Base-by-base conservation (phyloP, 2,888 invertebrate species). In the Diloba caeruleocephala region DNA sequence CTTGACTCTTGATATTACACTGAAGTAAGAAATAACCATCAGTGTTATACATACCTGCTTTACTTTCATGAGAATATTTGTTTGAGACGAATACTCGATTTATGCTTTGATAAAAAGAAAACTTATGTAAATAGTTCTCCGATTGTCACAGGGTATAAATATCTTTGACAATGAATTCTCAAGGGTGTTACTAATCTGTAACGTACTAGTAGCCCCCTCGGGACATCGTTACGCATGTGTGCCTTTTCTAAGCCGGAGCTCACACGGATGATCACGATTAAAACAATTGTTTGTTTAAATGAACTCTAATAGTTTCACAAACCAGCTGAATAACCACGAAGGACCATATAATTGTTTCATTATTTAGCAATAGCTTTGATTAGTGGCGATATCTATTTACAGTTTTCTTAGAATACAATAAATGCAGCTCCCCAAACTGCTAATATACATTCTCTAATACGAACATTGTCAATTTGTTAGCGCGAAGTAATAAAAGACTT, bases 401-500 rank as follows among this genome's bases (percentile, higher is more conserved):
- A 42, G 8, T 39, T 51, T 39, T 9, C 12, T 52, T 31, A 51
- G 44, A 53, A 38, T 9, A 17, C 26, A 42, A 43, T 53, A 55
- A 48, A 8, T 31, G 39, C 17, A 36, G 48, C 50, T 45, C 23
- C 38, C 31, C 37, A 49, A 51, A 29, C 62, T 62, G 52, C 34
- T 58, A 55, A 61, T 58, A 57, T 51, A 42, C 42, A 32, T 62
- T 31, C 21, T 29, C 21, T 65, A 64, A 63, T 63, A 64, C 49
- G 61, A 64, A 58, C 60, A 63, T 70, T 60, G 67, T 59, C 65
- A 74, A 69, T 72, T 72, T 70, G 62, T 66, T 62, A 59, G 63
- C 56, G 60, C 58, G 57, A 68, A 76, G 70, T 74, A 72, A 74
- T 73, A 76, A 81, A 79, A 79, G 70, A 61, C 69, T 74, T 71